A percentile compares a stretch with the other conserved stretches of the same genome.
phyloP scores from a whole-genome alignment of 2,113 vertebrate genomes.

The Phyllostomus hastatus region DNA sequence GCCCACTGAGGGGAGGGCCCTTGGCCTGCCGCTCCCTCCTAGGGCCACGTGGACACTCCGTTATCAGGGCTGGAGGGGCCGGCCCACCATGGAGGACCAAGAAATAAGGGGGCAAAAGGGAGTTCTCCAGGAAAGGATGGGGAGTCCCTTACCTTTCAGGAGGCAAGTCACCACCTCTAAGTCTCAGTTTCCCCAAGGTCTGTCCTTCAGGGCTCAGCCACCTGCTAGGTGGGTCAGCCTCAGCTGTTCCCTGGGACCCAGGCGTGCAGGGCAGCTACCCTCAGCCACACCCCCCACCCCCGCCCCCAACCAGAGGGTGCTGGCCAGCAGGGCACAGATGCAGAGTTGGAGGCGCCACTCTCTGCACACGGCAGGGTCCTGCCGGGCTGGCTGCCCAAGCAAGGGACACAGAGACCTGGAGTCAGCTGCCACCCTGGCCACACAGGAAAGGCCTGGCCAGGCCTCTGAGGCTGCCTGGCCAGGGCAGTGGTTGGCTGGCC shows the following conservation, averaged over 20 bases:
- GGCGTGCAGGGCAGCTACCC: neutral
- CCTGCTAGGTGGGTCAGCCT: neutral
- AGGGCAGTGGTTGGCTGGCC: neutral
- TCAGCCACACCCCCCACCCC: neutral
- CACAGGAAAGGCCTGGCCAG: fast-evolving
- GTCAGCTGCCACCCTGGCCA: neutral
- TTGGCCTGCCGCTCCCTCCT: neutral
- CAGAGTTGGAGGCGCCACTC: fast-evolving
- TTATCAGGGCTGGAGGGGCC: neutral
- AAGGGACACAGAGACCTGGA: neutral
- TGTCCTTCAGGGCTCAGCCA: neutral
- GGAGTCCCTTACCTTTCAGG: neutral
- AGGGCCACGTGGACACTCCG: neutral
- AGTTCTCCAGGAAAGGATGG: neutral
- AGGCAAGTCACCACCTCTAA: neutral
- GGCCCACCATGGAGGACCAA: fast-evolving
- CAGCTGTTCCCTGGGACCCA: neutral
- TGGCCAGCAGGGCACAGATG: neutral
- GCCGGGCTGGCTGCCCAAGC: neutral
- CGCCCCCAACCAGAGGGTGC: neutral
- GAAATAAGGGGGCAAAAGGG: neutral
- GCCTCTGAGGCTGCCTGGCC: neutral
- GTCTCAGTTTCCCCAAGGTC: neutral
- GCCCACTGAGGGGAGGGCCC: neutral
- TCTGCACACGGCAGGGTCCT: neutral